Evolutionary conservation across 2,888 invertebrate genomes (phyloP).

Genomic region (Sclerodermus sp.): DNA sequence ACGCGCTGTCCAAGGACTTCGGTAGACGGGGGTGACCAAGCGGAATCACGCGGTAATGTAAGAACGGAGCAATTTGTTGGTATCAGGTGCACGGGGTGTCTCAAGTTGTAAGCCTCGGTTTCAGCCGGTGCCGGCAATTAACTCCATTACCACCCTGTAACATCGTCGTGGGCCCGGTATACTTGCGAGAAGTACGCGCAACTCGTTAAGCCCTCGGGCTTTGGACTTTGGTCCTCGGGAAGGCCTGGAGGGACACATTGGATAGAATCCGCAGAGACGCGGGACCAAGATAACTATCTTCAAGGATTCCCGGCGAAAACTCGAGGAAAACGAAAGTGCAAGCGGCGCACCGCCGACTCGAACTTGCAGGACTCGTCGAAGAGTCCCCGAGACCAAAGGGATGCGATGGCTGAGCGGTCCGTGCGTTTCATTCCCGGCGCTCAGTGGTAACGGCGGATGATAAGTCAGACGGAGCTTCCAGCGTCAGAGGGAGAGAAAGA

Average conservation of each 20-base stretch:
- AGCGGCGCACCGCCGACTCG: no score
- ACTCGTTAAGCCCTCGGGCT: slow-evolving; percentile 53
- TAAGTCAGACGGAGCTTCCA: no score
- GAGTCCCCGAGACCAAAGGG: no score
- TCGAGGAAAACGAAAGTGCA: no score
- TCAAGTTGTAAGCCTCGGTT: slow-evolving; percentile 55
- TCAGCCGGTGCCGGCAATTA: slow-evolving; percentile 50
- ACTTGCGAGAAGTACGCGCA: slow-evolving; percentile 37
- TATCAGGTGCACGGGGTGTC: slow-evolving; percentile 55
- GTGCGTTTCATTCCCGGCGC: no score
- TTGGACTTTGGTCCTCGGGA: slow-evolving; percentile 39
- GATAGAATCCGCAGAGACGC: neutral
- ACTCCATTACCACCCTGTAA: slow-evolving; percentile 58
- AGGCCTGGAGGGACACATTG: slow-evolving; percentile 5
- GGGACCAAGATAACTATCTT: neutral
- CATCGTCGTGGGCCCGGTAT: slow-evolving; percentile 45
- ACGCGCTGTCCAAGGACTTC: slow-evolving; percentile 11
- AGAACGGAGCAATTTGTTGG: slow-evolving; percentile 52
- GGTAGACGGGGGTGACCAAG: slow-evolving; percentile 11
- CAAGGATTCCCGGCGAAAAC: neutral
- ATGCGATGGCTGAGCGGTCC: no score
- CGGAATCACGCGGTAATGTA: slow-evolving; percentile 39
- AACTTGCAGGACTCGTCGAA: no score
- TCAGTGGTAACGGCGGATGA: no score
- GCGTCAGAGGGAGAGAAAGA: no score